Evolutionary conservation across 1,140 invertebrate species (phyloP).

Genomic region (Proctacanthus coquilletti): DNA sequence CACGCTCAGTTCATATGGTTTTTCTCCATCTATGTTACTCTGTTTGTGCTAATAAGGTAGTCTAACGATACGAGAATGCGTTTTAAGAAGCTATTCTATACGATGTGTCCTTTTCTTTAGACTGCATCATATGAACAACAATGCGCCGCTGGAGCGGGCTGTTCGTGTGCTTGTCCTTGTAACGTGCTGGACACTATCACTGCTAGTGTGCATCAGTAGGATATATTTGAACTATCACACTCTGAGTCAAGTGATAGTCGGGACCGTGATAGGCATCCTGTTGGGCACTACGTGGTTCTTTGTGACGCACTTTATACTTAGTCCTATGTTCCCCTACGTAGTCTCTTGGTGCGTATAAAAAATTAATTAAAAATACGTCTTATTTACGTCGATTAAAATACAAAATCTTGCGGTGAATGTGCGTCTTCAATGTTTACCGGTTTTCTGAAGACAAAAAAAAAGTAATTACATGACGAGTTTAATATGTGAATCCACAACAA

Average conservation of each 20-base stretch:
- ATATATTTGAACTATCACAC: constrained; percentile 83
- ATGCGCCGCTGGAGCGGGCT: constrained; percentile 54
- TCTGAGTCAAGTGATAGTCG: constrained; percentile 63
- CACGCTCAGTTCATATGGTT: constrained; percentile 91
- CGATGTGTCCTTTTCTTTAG: constrained; percentile 39
- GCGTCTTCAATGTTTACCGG: too few species aligned
- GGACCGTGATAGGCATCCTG: constrained; percentile 49
- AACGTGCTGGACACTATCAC: constrained; percentile 40
- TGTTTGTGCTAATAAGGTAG: constrained; percentile 78
- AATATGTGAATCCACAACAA: too few species aligned
- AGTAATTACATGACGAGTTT: too few species aligned
- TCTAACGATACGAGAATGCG: constrained; percentile 14
- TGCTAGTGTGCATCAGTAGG: constrained; percentile 49
- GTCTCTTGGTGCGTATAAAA: constrained; percentile 61
- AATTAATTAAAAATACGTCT: too few species aligned
- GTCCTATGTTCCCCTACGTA: constrained; percentile 72
- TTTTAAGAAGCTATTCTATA: too few species aligned
- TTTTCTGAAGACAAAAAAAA: too few species aligned
- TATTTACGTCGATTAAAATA: neutral
- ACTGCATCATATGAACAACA: constrained; percentile 66
- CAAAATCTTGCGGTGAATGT: neutral
- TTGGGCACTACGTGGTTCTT: constrained; percentile 62
- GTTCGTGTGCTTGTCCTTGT: constrained; percentile 52
- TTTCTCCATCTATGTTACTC: constrained; percentile 69
- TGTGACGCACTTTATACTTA: constrained; percentile 61